Percentiles rank a stretch among this genome's conserved stretches.
Evolutionary conservation across 2,888 invertebrate species (phyloP).

Genomic region (Hirtodrosophila trivittata): DNA sequence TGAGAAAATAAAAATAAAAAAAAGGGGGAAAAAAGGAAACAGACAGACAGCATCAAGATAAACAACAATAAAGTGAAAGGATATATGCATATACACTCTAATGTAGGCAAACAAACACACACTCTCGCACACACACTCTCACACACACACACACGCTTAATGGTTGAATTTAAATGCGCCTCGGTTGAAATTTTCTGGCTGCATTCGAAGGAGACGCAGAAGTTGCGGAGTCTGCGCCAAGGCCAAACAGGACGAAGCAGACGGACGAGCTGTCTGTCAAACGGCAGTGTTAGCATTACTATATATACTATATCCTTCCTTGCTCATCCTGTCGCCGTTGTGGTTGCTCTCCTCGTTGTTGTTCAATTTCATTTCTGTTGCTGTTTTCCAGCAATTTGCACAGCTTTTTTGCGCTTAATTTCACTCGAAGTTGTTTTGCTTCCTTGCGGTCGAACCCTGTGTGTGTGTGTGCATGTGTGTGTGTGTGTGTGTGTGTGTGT

Average conservation of each 20-base stretch:
- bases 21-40: conserved; percentile 1
- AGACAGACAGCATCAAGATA: conserved; percentile 64
- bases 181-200: conserved; percentile 27
- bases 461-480: conserved; percentile 18
- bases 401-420: conserved; percentile 70
- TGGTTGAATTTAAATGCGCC: conserved; percentile 61
- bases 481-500: conserved; percentile 2
- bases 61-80: conserved; percentile 49
- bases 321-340: too few species aligned
- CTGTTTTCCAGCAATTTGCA: conserved; percentile 59
- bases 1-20: conserved; percentile 5
- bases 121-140: conserved; percentile 11
- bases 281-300: not conserved
- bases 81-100: conserved; percentile 35
- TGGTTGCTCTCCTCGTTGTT: conserved; percentile 2
- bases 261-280: conserved; percentile 21
- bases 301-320: too few species aligned
- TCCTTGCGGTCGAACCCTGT: conserved; percentile 22
- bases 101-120: conserved; percentile 20
- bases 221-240: conserved; percentile 39
- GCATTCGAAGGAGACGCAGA: conserved; percentile 44
- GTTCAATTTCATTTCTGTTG: conserved; percentile 20
- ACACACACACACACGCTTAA: conserved; percentile 28
- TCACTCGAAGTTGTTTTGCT: conserved; percentile 43
- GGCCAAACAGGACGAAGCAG: conserved; percentile 31